A percentile compares a stretch with the other conserved stretches of the same genome.
These are phyloP conservation scores for Agriopis marginaria DNA, from an alignment of 2,888 invertebrate genomes.

Conservation along the genomic window DNA sequence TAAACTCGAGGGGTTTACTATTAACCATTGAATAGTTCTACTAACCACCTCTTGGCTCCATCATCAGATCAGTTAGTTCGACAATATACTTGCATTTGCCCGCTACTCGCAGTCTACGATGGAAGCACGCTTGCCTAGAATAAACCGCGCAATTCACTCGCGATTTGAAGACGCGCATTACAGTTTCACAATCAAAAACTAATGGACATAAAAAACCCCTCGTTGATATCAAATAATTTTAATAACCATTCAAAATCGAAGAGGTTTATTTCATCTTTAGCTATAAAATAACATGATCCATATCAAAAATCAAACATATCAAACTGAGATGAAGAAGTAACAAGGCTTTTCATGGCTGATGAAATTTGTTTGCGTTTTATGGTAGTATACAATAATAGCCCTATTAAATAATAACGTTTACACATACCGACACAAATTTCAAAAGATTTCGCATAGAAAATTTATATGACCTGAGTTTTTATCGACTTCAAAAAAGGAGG, in stretches of 20 bases:
- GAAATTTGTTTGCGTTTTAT: constrained; percentile 21
- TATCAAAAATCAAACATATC: constrained; percentile 10
- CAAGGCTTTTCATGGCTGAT: constrained; percentile 12
- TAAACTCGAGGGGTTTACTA: no score
- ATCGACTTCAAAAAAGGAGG: no score
- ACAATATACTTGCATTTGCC: no score
- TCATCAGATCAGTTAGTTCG: no score
- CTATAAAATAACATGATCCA: constrained; percentile 24
- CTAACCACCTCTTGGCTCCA: no score
- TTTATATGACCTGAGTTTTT: background rate
- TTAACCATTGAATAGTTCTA: no score
- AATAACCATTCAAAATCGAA: background rate
- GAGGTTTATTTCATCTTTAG: background rate
- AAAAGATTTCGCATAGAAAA: background rate
- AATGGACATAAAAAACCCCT: background rate
- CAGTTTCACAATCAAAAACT: background rate
- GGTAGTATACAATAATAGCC: constrained; percentile 9
- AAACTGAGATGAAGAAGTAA: constrained; percentile 8
- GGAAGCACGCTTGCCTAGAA: no score
- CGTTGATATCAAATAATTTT: background rate
- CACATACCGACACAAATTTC: background rate
- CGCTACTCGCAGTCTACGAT: no score
- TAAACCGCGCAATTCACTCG: no score
- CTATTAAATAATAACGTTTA: constrained; percentile 15
- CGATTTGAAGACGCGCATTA: no score